Evolutionary conservation across 23 tunicate species (phyloP), one percentile per base, ranked within the genome.

Genomic region (Aplidium turbinatum): DNA sequence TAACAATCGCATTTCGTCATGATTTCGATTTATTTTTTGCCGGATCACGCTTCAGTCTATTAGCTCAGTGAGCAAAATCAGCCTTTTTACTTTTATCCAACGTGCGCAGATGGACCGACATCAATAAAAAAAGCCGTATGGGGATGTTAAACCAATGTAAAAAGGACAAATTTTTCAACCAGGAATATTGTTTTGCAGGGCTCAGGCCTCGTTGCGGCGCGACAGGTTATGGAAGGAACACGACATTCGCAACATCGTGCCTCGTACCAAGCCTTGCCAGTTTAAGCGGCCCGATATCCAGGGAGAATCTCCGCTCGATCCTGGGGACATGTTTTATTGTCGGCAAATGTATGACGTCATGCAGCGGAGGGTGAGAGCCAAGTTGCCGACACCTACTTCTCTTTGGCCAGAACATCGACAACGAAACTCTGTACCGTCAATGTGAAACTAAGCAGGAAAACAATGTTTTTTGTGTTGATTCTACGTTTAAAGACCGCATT

Each of bases 341-440:
- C 84, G 89, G 0, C 53, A 65, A 4, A 35, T 76, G 27, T 89
- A 89, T 33, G 96, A 89, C 63, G 80, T 82, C 26, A 78, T 77
- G 38, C 38, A 50, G 38, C 70, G 63, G n/a, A 70, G 96, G 4
- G 72, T 89, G n/a, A 29, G 73, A 31, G 69, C 70, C 39, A 52
- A 31, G 1, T 50, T 81, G n/a, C 89, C 83, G 1, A 23, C 13
- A 13, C 96, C 96, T 2, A 36, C 63, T 58, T 79, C 96, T 6
- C 72, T 88, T 0, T 75, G 33, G 20, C 66, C 47, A 55, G 79
- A 81, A 0, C 58, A 72, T 65, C 54, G 68, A 35, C 47, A 47
- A 46, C 72, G 71, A 30, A 40, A 28, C 35, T 1, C 33, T 21
- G 45, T 52, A 22, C 32, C 78, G 2, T 52, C 68, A n/a, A 16